These are phyloP conservation scores for Podarcis siculus DNA, from an alignment of 2,797 vertebrate species.

Conservation along the genomic window DNA sequence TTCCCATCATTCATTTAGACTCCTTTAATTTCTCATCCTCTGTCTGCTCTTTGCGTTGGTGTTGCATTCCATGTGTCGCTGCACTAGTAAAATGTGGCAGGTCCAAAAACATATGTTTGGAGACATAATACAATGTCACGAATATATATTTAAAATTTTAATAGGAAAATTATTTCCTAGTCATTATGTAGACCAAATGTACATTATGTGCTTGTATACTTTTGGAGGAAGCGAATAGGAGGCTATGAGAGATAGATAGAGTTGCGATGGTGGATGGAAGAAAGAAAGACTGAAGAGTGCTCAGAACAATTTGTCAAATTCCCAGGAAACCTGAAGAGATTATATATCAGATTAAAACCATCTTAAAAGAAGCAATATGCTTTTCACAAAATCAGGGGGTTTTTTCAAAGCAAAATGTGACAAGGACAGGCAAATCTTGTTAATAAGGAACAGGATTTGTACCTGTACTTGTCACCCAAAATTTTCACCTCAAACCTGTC, in stretches of 20 bases:
- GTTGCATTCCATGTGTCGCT: neutral
- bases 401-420: conserved; percentile 70
- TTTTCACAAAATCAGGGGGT: conserved; percentile 64
- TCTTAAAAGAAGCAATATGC: conserved; percentile 49
- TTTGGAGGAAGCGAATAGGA: neutral
- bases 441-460: conserved; percentile 74
- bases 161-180: conserved; percentile 32
- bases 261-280: neutral
- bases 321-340: conserved; percentile 63
- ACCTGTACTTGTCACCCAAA: conserved; percentile 62
- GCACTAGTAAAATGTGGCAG: conserved; percentile 42
- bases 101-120: neutral
- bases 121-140: neutral
- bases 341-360: conserved; percentile 63
- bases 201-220: neutral
- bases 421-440: conserved; percentile 70
- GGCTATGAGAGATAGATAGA: neutral
- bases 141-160: conserved; percentile 5
- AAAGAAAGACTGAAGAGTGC: conserved; percentile 42
- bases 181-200: conserved; percentile 48
- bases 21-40: neutral
- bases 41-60: neutral
- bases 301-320: conserved; percentile 70
- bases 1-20: neutral
- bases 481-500: conserved; percentile 56